Conservation (phyloP, 1,140 invertebrate genomes). For the Drosophila azteca region DNA sequence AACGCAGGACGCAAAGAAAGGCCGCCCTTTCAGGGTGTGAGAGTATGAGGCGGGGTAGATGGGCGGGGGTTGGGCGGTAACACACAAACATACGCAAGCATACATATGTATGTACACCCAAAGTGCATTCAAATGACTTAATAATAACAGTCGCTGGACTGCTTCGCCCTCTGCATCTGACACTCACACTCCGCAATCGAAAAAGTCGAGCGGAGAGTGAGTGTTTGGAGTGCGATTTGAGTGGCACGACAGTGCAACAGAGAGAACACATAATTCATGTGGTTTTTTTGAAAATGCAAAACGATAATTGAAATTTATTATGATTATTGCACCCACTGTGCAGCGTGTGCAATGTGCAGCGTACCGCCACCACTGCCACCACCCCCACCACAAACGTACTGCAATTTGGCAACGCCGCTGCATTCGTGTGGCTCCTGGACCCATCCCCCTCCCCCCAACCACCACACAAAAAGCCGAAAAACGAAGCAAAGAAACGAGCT, state of each 20-base stretch:
- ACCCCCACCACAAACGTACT: constrained; percentile 24
- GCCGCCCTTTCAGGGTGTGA: background rate
- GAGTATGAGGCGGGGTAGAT: too few relatives aligned
- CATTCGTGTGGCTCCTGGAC: constrained; percentile 8
- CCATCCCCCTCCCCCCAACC: constrained; percentile 26
- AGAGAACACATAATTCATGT: constrained; percentile 63
- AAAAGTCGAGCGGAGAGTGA: background rate
- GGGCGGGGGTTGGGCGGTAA: too few relatives aligned
- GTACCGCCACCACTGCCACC: constrained; percentile 10
- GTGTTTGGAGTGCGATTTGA: background rate
- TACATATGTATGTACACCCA: constrained; percentile 41
- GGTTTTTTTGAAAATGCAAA: constrained; percentile 52
- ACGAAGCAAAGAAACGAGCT: background rate
- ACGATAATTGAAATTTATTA: constrained; percentile 84
- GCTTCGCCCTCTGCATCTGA: background rate
- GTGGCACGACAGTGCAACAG: background rate
- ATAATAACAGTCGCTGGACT: constrained; percentile 63
- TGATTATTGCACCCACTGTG: constrained; percentile 74
- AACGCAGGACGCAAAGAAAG: constrained; percentile 11
- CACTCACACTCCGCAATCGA: background rate
- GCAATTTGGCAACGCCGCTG: constrained; percentile 72
- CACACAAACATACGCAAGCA: background rate
- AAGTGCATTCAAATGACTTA: constrained; percentile 82
- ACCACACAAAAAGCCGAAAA: constrained; percentile 20
- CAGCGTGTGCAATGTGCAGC: constrained; percentile 45